phyloP scores from a whole-genome alignment of 2,113 vertebrate species.

The Porphyrio hochstetteri region DNA sequence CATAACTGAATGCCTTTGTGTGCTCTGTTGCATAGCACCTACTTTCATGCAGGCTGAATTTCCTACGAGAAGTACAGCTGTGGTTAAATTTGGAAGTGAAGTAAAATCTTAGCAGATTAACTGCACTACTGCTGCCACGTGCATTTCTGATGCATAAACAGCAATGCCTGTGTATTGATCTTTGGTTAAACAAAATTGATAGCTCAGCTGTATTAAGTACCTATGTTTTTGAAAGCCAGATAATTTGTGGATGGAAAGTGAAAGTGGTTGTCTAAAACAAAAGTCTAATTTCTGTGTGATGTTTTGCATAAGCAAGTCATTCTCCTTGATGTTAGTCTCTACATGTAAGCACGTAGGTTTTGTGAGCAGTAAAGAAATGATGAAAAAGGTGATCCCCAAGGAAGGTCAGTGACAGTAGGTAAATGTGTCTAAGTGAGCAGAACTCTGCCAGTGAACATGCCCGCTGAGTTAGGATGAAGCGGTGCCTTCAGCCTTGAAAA shows the following conservation, averaged over 20 bases:
- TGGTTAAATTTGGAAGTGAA: neutral
- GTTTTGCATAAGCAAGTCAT: neutral
- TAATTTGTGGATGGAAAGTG: neutral
- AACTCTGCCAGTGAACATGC: neutral
- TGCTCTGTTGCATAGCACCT: neutral
- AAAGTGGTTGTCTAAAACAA: neutral
- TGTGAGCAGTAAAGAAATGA: neutral
- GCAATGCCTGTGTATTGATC: neutral
- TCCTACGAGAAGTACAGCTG: neutral
- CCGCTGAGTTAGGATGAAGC: neutral
- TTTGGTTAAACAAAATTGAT: neutral
- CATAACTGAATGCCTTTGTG: neutral
- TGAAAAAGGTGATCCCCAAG: neutral
- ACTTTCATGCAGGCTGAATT: neutral
- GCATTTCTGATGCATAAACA: neutral
- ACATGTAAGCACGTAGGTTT: neutral
- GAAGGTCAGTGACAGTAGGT: neutral
- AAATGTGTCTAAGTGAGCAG: neutral
- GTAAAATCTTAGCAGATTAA: neutral
- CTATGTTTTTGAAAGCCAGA: neutral
- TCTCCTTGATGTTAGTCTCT: neutral
- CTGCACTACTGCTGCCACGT: neutral
- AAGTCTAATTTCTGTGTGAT: neutral
- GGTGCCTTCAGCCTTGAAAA: neutral
- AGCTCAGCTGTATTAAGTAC: neutral